Percentiles rank a stretch among this genome's conserved stretches.
Evolutionary conservation across 2,113 vertebrate species (phyloP).

Genomic region (Cyrtonyx montezumae): DNA sequence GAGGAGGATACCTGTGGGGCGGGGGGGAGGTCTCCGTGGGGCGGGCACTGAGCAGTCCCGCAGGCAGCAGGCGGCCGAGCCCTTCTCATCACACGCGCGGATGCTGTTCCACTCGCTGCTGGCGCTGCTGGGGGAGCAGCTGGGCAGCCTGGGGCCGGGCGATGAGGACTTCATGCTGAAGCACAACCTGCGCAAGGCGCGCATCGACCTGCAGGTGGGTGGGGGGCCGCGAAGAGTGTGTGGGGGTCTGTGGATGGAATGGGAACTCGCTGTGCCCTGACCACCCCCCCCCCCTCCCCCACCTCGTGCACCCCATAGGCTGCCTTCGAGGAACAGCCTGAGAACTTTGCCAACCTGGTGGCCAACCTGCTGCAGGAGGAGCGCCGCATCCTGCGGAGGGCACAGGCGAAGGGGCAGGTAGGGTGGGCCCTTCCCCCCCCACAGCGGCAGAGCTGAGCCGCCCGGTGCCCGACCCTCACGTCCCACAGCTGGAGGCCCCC

Average conservation of each 20-base stretch:
- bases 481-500: slow-evolving; percentile 71
- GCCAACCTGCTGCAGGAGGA: slow-evolving; percentile 87
- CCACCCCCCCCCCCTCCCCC: too few relatives aligned
- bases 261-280: fast-evolving
- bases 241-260: too few relatives aligned
- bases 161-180: slow-evolving; percentile 80
- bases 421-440: not conserved
- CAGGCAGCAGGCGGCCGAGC: slow-evolving; percentile 46
- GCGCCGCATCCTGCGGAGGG: slow-evolving; percentile 80
- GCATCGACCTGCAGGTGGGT: slow-evolving; percentile 83
- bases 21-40: too few relatives aligned
- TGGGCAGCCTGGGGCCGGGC: slow-evolving; percentile 79
- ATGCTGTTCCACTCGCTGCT: slow-evolving; percentile 84
- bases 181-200: slow-evolving; percentile 85
- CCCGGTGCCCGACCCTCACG: fast-evolving
- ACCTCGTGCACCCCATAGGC: slow-evolving; percentile 9
- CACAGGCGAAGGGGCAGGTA: slow-evolving; percentile 80
- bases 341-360: slow-evolving; percentile 78
- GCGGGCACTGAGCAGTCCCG: not conserved
- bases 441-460: fast-evolving
- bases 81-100: slow-evolving; percentile 69
- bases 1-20: too few relatives aligned
- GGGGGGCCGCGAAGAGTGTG: fast-evolving
- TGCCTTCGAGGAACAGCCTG: slow-evolving; percentile 75
- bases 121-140: slow-evolving; percentile 79